Evolutionary conservation across 2,888 invertebrate genomes (phyloP).

Genomic region (Diarsia dahlii): DNA sequence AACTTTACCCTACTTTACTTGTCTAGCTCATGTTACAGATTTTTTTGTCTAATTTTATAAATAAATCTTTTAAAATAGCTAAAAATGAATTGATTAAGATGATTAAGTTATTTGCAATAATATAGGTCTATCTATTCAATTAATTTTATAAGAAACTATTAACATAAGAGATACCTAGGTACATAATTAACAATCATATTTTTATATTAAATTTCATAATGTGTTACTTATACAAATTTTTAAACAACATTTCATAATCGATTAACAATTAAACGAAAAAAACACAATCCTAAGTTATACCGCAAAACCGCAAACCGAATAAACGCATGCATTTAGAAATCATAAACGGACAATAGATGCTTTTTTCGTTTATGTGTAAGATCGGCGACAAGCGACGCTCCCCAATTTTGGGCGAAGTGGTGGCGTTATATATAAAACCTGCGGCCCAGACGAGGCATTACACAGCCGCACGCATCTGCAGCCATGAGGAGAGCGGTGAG

Average conservation of each 20-base stretch:
- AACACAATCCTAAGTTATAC: neutral
- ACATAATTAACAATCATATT: neutral
- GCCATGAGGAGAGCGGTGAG: slow-evolving; percentile 88
- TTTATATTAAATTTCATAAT: neutral
- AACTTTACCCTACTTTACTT: neutral
- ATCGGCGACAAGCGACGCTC: slow-evolving; percentile 58
- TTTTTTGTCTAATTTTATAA: neutral
- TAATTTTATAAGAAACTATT: neutral
- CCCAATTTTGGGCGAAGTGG: slow-evolving; percentile 75
- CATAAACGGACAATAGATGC: slow-evolving; percentile 61
- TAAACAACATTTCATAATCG: neutral
- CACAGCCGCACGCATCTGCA: slow-evolving; percentile 78
- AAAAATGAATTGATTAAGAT: neutral
- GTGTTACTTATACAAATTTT: neutral
- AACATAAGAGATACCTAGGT: neutral
- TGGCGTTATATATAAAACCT: slow-evolving; percentile 85
- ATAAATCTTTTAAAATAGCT: too few species aligned
- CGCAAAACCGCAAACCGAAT: slow-evolving; percentile 43
- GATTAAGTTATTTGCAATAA: neutral
- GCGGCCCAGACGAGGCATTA: slow-evolving; percentile 72
- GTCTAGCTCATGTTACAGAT: neutral
- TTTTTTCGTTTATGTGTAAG: slow-evolving; percentile 55
- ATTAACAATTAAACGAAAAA: neutral
- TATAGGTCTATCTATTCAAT: neutral
- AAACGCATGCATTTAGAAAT: slow-evolving; percentile 61